Conservation (phyloP, 2,797 vertebrate genomes). For the Antrozous pallidus region DNA sequence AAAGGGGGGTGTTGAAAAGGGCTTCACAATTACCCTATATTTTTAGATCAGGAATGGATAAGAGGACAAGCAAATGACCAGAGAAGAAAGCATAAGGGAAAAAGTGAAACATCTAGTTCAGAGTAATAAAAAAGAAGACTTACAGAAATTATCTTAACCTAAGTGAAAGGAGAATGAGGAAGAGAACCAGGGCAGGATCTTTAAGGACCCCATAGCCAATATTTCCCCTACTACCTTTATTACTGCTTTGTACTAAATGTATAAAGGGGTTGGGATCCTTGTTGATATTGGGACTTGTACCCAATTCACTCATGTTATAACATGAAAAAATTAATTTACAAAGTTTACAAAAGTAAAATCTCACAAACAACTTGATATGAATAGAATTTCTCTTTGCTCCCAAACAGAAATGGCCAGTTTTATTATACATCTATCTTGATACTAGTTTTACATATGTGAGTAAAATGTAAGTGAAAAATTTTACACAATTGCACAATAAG, state of each 20-base stretch:
- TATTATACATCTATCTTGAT: background rate
- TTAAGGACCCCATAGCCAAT: background rate
- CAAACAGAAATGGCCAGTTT: background rate
- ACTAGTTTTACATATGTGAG: background rate
- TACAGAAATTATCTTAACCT: background rate
- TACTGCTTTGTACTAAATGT: background rate
- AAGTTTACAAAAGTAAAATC: background rate
- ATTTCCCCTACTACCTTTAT: background rate
- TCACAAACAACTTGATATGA: background rate
- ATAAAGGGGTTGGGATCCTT: background rate
- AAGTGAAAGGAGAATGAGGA: background rate
- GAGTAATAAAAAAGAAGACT: background rate
- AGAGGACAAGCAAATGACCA: background rate
- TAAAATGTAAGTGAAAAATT: conserved; percentile 18
- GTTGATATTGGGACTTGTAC: background rate
- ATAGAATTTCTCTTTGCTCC: background rate
- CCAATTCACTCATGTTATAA: background rate
- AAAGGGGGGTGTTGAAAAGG: background rate
- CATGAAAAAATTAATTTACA: background rate
- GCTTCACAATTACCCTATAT: background rate
- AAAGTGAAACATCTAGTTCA: background rate
- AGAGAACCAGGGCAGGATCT: background rate
- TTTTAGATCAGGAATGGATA: background rate
- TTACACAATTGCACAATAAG: background rate
- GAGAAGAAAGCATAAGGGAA: background rate